Conservation (phyloP, 2,113 vertebrate genomes). For the Oncorhynchus mykiss region DNA sequence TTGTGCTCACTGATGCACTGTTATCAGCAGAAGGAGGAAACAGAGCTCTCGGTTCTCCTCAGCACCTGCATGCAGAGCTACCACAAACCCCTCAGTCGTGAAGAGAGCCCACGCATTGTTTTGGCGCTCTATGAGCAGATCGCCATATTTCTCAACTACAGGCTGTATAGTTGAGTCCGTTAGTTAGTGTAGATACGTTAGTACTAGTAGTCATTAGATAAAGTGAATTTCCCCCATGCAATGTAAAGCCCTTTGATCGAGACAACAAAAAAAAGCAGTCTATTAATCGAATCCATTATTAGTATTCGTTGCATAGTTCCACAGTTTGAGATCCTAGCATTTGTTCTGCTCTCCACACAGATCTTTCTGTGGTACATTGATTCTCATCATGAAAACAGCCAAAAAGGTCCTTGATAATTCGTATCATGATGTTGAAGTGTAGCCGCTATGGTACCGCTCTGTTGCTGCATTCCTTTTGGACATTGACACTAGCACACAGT, state of each 20-base stretch:
- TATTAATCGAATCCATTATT: too few relatives aligned
- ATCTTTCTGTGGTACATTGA: constrained; percentile 29
- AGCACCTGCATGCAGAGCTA: constrained; percentile 40
- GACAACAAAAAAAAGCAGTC: too few relatives aligned
- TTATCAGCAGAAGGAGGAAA: constrained; percentile 23
- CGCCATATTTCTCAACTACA: not conserved
- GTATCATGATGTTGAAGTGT: constrained; percentile 47
- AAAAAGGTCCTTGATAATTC: constrained; percentile 56
- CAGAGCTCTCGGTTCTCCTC: constrained; percentile 27
- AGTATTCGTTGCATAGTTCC: not conserved
- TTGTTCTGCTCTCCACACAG: constrained; percentile 1
- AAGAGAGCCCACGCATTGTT: constrained; percentile 5
- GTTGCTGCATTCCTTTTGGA: too few relatives aligned
- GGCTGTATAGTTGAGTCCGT: constrained; percentile 15
- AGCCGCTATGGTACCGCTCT: constrained; percentile 24
- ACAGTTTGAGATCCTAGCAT: constrained; percentile 24
- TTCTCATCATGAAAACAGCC: constrained; percentile 40
- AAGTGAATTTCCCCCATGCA: too few relatives aligned
- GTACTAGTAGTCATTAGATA: too few relatives aligned
- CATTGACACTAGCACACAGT: too few relatives aligned
- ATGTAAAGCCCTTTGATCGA: too few relatives aligned
- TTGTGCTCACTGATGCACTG: constrained; percentile 34
- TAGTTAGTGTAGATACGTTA: too few relatives aligned
- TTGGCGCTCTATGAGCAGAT: constrained; percentile 14
- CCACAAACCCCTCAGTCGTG: constrained; percentile 31